Percentiles rank a stretch among this genome's conserved stretches.
These are phyloP conservation scores for Gouania willdenowi DNA, from an alignment of 2,797 vertebrate genomes.

Conservation along the genomic window DNA sequence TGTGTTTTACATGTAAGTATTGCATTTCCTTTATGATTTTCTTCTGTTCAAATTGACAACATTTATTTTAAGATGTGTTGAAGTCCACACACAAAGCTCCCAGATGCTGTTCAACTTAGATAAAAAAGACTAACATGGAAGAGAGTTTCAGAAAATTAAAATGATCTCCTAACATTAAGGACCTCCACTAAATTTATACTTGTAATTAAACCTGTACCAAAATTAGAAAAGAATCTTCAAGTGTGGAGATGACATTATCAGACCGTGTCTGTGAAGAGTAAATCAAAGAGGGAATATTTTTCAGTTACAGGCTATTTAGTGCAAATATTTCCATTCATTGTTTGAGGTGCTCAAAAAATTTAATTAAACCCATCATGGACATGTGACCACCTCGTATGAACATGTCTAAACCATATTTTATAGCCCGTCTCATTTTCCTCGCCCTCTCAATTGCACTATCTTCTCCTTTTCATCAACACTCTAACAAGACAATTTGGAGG, in stretches of 20 bases:
- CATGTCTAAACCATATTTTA: constrained; percentile 6
- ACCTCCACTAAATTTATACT: constrained; percentile 52
- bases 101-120: too few relatives aligned
- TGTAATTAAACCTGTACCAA: constrained; percentile 63
- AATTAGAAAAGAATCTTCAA: constrained; percentile 46
- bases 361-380: too few relatives aligned
- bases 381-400: not conserved
- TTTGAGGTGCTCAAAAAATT: not conserved
- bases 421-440: constrained; percentile 1
- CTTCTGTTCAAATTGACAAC: too few relatives aligned
- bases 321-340: not conserved
- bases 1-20: too few relatives aligned
- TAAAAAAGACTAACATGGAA: too few relatives aligned
- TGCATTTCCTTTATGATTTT: too few relatives aligned
- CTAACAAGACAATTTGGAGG: constrained; percentile 29
- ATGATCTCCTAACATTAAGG: constrained; percentile 49
- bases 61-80: too few relatives aligned
- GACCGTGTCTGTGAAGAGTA: not conserved
- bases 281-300: not conserved
- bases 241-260: constrained; percentile 7
- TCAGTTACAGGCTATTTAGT: not conserved
- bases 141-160: constrained; percentile 28
- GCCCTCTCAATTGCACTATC: constrained; percentile 8
- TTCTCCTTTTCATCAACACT: constrained; percentile 17
- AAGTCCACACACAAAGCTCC: too few relatives aligned